Base-by-base conservation (phyloP, 64 coral and sea anemone species). In the Platygyra sinensis region DNA sequence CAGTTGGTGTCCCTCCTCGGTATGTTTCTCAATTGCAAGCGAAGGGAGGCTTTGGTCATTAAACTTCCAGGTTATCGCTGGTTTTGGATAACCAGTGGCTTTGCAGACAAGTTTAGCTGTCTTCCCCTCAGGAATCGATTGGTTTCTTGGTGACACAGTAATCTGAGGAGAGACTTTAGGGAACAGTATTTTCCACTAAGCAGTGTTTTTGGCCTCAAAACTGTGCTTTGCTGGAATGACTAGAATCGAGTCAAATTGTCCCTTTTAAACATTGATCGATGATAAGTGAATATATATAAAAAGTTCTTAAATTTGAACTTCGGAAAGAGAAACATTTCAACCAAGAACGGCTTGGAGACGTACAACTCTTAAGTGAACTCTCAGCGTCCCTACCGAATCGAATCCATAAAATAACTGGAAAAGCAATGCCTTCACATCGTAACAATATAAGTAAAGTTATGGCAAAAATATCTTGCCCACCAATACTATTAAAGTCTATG, bases 51-150 rank as follows among this genome's bases (percentile, higher is more conserved):
- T 4, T 36, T 60, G 30, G n/a, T 63, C 30, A 33, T 36, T 2
- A 82, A 82, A 82, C 2, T 8, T 64, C 79, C 79, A 82, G 0
- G 15, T 33, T 17, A 82, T 4, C 11, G 27, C 62, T 20, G 79
- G 79, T 33, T 30, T 60, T 60, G 79, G 79, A 32, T 64, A 24
- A 82, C 79, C 79, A 2, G 29, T 38, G 16, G 79, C 79, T 19
- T 17, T 61, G 59, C 79, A 82, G 60, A 12, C 33, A 60, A 82
- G 19, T 10, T 19, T 63, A 2, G 30, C 18, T 39, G 79, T 19
- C 25, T 62, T 63, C 0, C 59, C 59, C 11, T 63, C 79, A 32
- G 19, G 55, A 64, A 82, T 30, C 24, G 79, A 38, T 32, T 82
- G 79, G 29, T 64, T 82, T 82, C 14, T 24, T 36, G 79, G 57